Evolutionary conservation across 92 coral and sea anemone species (phyloP), one percentile per base, ranked within the genome.

Genomic region (Diadumene lineata): DNA sequence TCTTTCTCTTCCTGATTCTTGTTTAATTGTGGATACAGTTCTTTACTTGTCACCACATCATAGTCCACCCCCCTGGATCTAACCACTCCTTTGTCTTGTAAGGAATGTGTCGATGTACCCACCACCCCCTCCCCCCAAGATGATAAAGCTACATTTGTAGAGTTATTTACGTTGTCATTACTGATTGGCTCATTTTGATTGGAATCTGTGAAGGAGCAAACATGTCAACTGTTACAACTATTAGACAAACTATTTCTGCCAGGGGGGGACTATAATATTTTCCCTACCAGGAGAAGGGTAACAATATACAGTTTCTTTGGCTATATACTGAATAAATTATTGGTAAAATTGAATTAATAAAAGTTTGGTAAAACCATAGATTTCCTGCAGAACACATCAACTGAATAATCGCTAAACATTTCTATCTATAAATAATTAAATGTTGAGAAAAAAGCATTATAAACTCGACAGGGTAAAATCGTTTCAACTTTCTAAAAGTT

Each of bases 51-150:
- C 46, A 75, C 68, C 27, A 88, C 93, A 32, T 81, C 89, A 43
- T 79, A 56, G 13, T 84, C 70, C 10, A 88, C 90, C 22, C 93
- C 93, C 43, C 93, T 66, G 28, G 93, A 84, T 23, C 89, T 79
- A 16, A 84, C 89, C 61, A 81, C 83, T 24, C 93, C 93, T 44
- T 79, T 88, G 38, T 73, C 66, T 32, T 84, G 84, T 1, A 88
- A 69, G 51, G 81, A 69, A 76, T 88, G 93, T 22, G 89, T 64
- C 9, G 90, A 70, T 29, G 93, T 88, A 29, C 93, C 93, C 11
- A 88, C 84, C 57, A 88, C 82, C 29, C 93, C 93, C 81, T 88
- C 93, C 38, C 93, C 93, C 93, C 93, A 88, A 13, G 93, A 88
- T n/a, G 86, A 89, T 61, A 88, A 86, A 15, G 93, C 93, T 8